Percentiles rank a stretch among this genome's conserved stretches.
These are phyloP conservation scores for Tiliacea citrago DNA, from an alignment of 2,888 invertebrate species.

Conservation along the genomic window DNA sequence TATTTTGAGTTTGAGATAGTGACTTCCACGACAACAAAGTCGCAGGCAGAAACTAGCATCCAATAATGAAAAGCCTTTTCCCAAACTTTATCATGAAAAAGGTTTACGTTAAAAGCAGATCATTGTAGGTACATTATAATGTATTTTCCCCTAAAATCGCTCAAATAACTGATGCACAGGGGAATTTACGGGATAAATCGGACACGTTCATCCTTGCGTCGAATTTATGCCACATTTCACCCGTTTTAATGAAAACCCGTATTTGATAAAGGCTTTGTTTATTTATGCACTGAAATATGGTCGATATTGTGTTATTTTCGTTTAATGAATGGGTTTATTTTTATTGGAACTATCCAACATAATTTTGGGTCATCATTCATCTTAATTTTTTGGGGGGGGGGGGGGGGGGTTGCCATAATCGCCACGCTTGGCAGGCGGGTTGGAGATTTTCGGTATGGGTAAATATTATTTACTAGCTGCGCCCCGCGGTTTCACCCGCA, in stretches of 20 bases:
- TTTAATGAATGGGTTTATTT: background rate
- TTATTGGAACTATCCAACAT: background rate
- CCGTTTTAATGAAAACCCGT: slow-evolving; percentile 41
- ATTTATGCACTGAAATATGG: slow-evolving; percentile 24
- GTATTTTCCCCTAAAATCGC: slow-evolving; percentile 10
- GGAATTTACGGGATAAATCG: slow-evolving; percentile 26
- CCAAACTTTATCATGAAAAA: background rate
- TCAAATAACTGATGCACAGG: slow-evolving; percentile 35
- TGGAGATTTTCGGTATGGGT: too few species aligned
- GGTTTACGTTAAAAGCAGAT: slow-evolving; percentile 4
- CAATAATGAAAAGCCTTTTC: background rate
- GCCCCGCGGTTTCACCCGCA: too few species aligned
- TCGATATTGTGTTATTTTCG: background rate
- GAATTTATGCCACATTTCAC: slow-evolving; percentile 32
- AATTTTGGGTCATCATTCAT: too few species aligned
- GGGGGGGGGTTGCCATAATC: too few species aligned
- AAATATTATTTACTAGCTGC: too few species aligned
- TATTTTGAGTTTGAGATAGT: too few species aligned
- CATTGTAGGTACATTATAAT: slow-evolving; percentile 6
- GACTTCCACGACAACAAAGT: background rate
- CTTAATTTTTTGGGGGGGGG: too few species aligned
- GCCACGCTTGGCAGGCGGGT: too few species aligned
- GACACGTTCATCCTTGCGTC: slow-evolving; percentile 5
- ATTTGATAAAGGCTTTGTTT: slow-evolving; percentile 36
- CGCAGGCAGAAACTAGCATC: background rate